Evolutionary conservation across 2,113 vertebrate genomes (phyloP).

Genomic region (Acrocephalus kingi): DNA sequence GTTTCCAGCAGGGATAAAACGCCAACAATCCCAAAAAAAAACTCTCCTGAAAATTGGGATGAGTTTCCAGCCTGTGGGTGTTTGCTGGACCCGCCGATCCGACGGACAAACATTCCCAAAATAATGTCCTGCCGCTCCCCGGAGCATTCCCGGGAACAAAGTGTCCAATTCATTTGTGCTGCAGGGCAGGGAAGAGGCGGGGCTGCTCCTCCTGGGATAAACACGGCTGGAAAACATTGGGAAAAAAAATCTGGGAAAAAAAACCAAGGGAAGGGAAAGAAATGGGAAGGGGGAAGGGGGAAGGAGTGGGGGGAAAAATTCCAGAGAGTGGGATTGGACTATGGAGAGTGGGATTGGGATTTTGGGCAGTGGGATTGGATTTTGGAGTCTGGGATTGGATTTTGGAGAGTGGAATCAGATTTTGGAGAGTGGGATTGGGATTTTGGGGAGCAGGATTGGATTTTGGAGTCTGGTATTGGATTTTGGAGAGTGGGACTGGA

Average conservation of each 20-base stretch:
- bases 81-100: constrained; percentile 71
- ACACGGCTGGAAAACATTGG: neutral
- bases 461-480: too few relatives aligned
- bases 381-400: too few relatives aligned
- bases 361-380: too few relatives aligned
- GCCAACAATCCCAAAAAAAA: neutral
- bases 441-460: too few relatives aligned
- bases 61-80: constrained; percentile 74
- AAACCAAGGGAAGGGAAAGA: neutral
- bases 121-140: constrained; percentile 64
- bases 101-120: constrained; percentile 74
- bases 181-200: constrained; percentile 56
- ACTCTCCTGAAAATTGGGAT: constrained; percentile 50
- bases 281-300: neutral
- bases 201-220: neutral
- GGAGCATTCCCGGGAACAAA: constrained; percentile 3
- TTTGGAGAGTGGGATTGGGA: too few relatives aligned
- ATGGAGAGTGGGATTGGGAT: too few relatives aligned
- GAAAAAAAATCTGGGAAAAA: neutral
- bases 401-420: too few relatives aligned
- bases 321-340: neutral
- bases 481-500: too few relatives aligned
- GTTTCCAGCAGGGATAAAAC: constrained; percentile 60
- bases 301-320: fast-evolving
- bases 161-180: neutral